Evolutionary conservation across 2,797 vertebrate genomes (phyloP), one percentile per base, ranked within the genome.

Genomic region (Poeciliopsis turneri): DNA sequence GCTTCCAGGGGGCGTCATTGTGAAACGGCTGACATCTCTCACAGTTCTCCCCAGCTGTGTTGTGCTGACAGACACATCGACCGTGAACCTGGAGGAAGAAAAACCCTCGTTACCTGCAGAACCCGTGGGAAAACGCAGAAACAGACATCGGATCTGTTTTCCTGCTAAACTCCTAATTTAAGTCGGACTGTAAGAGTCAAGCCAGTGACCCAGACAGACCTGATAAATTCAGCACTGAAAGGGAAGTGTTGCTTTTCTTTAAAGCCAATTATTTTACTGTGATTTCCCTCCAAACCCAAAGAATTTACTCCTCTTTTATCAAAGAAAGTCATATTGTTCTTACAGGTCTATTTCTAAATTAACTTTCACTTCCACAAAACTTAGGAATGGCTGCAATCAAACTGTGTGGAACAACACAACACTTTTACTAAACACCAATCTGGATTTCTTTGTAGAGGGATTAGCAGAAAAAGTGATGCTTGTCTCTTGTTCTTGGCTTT

Each of bases 1-100:
- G 97, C 83, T 94, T 96, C 97, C 97, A 98, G 79, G 97, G 97
- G 89, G 92, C 85, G 53, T 98, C 97, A 3, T 96, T 94, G 94
- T 97, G 96, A 91, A 98, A 97, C 85, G 96, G 95, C 87, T 93
- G 94, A 89, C 97, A 98, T 68, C 90, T 90, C 88, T 98, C 96
- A 82, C 97, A 98, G 92, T 97, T 96, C 0, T 91, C 89, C 47
- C 97, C 97, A 1, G 94, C 96, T 0, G 97, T 97, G 79, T 97
- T 96, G 87, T 98, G 97, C 57, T 95, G 95, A n/a, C n/a, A 98
- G 74, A 97, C 74, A 84, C 98, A 97, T 49, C 68, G 93, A 16
- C 97, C 96, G 0, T 98, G 96, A 75, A 98, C 95, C 98, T 98
- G 91, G 4, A 74, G 70, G 71, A 43, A 89, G 28, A 36, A 68